Conservation (phyloP, 1,140 invertebrate genomes). For the Tribolium madens region DNA sequence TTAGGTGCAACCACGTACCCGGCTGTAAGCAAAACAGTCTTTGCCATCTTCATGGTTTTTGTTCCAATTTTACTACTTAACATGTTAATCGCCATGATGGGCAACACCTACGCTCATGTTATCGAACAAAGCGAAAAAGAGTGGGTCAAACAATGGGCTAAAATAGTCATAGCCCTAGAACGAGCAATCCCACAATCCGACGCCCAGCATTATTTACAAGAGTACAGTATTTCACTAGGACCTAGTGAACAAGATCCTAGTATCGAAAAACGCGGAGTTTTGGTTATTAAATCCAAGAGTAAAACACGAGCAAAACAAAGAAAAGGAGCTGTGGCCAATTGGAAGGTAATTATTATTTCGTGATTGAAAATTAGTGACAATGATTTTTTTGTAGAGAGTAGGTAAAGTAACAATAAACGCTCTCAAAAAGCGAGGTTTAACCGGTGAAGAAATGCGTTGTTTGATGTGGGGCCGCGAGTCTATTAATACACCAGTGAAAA, state of each 20-base stretch:
- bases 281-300: slow-evolving; percentile 97
- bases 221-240: slow-evolving; percentile 94
- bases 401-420: slow-evolving; percentile 89
- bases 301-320: slow-evolving; percentile 96
- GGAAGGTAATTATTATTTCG: slow-evolving; percentile 84
- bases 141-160: slow-evolving; percentile 99
- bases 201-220: slow-evolving; percentile 90
- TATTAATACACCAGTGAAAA: slow-evolving; percentile 86
- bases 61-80: slow-evolving; percentile 96
- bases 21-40: slow-evolving; percentile 92
- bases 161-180: slow-evolving; percentile 96
- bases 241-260: slow-evolving; percentile 80
- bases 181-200: slow-evolving; percentile 90
- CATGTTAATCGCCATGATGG: slow-evolving; percentile 99
- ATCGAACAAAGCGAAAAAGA: slow-evolving; percentile 99
- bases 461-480: slow-evolving; percentile 91
- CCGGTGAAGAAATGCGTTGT: slow-evolving; percentile 84
- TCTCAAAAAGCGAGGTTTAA: slow-evolving; percentile 84
- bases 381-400: slow-evolving; percentile 68
- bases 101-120: slow-evolving; percentile 97
- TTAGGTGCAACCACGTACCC: slow-evolving; percentile 91
- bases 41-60: slow-evolving; percentile 97
- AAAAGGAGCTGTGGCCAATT: slow-evolving; percentile 96
- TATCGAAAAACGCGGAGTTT: slow-evolving; percentile 89
- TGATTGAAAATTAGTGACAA: not conserved